These are phyloP conservation scores for Hyla sarda DNA, from an alignment of 2,113 vertebrate species.

Conservation along the genomic window DNA sequence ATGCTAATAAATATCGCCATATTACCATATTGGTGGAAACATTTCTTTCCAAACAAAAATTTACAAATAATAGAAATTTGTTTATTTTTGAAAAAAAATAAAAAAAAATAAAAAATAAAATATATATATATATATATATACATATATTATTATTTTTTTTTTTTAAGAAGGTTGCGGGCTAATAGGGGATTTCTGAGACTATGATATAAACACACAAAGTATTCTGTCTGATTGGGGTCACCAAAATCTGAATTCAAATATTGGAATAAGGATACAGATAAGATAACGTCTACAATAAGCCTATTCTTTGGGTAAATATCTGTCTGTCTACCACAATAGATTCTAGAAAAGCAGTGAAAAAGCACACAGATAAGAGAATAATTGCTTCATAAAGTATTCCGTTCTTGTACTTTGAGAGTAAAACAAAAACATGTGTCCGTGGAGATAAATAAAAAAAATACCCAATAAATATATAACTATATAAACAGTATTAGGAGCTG, in stretches of 20 bases:
- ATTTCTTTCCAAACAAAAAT: too few species aligned
- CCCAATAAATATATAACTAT: neutral
- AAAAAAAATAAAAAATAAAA: too few species aligned
- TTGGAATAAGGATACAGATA: slow-evolving; percentile 39
- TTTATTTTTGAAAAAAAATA: too few species aligned
- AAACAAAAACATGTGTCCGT: neutral
- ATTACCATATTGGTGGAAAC: too few species aligned
- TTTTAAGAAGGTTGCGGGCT: too few species aligned
- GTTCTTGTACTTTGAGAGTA: neutral
- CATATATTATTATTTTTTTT: too few species aligned
- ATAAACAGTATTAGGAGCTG: neutral
- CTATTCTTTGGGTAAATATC: slow-evolving; percentile 33
- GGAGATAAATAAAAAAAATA: neutral
- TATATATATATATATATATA: too few species aligned
- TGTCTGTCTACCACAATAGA: slow-evolving; percentile 27
- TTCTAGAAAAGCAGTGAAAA: slow-evolving; percentile 24
- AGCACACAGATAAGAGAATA: slow-evolving; percentile 35
- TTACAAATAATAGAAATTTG: too few species aligned
- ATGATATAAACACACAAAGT: neutral
- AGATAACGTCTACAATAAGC: slow-evolving; percentile 47
- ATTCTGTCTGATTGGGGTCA: slow-evolving; percentile 12
- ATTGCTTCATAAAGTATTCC: neutral
- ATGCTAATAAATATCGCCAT: too few species aligned
- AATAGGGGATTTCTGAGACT: neutral
- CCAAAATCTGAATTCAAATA: slow-evolving; percentile 44